Evolutionary conservation across 2,113 vertebrate genomes (phyloP).

Genomic region (Puntigrus tetrazona): DNA sequence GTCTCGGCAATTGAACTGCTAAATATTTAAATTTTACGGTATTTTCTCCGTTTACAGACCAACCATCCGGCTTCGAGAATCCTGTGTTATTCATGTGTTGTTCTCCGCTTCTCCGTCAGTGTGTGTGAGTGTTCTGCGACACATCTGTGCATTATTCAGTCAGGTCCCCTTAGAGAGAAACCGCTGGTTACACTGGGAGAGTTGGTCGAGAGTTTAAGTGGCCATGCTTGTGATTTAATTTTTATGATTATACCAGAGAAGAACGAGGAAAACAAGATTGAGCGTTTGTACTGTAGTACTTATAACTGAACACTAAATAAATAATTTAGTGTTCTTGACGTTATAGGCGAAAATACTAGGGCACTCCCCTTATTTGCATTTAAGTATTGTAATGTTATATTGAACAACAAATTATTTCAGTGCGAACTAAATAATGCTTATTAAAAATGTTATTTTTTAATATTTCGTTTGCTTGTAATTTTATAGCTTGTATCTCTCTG

Average conservation of each 20-base stretch:
- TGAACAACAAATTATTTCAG: background rate
- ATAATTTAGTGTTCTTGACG: background rate
- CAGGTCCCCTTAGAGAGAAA: background rate
- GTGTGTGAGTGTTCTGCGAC: constrained; percentile 13
- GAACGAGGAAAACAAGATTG: background rate
- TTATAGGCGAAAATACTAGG: background rate
- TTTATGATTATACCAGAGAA: background rate
- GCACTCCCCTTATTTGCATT: background rate
- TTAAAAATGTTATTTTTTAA: background rate
- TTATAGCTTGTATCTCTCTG: background rate
- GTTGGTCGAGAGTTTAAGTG: constrained; percentile 14
- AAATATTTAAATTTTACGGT: constrained; percentile 15
- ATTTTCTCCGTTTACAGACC: background rate
- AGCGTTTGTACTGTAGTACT: background rate
- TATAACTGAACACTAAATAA: background rate
- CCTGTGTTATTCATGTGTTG: background rate
- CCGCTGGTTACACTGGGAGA: background rate
- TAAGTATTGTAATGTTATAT: background rate
- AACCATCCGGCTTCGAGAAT: background rate
- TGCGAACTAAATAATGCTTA: background rate
- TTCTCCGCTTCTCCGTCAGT: background rate
- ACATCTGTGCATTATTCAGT: constrained; percentile 11
- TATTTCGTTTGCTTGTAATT: background rate
- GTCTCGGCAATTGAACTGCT: background rate
- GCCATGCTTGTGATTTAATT: background rate